Base-by-base conservation (phyloP, 2,797 vertebrate genomes). In the Melanotaenia boesemani region DNA sequence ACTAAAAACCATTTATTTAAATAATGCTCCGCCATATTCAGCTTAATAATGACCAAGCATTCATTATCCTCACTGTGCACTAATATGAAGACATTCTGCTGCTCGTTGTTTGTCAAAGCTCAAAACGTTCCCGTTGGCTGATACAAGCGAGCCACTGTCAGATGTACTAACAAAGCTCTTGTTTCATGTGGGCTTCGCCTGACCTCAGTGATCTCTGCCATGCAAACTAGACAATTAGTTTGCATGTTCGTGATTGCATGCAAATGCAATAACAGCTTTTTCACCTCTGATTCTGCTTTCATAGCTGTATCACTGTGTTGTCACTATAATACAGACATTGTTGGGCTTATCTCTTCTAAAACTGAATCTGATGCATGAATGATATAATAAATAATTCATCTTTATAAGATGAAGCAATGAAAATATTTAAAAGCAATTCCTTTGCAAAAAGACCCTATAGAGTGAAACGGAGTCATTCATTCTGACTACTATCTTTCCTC, bases 201-300 rank as follows among this genome's bases (percentile, higher is more conserved):
- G 87, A 86, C 89, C 88, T 79, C 81, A 56, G 54, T 67, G 80
- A 78, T 74, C 77, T 76, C 79, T 82, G 73, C 76, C 76, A 89
- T 89, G 88, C 82, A 93, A 91, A 92, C 70, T 41, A 83, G 62
- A 84, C 77, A 67, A 76, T 87, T 78, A 79, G 65, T 92, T 91
- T 93, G 90, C 86, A 83, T 92, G 83, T 72, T 81, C 15, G 55
- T 80, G 82, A 90, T 86, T 88, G 79, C 70, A 91, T 94, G 91
- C 91, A 94, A 94, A 95, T 90, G 82, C 24, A 58, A 87, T 90
- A 93, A 91, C 91, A 83, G 89, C 78, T 88, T 79, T 77, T 79
- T 72, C 72, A 60, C 72, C 73, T 72, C 70, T 66, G 82, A 84
- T 81, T 83, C 62, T 67, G 54, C 61, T 63, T 55, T 70, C 61